A percentile compares a stretch with the other conserved stretches of the same genome.
These are phyloP conservation scores for Lysandra coridon DNA, from an alignment of 2,888 invertebrate genomes.

Conservation along the genomic window DNA sequence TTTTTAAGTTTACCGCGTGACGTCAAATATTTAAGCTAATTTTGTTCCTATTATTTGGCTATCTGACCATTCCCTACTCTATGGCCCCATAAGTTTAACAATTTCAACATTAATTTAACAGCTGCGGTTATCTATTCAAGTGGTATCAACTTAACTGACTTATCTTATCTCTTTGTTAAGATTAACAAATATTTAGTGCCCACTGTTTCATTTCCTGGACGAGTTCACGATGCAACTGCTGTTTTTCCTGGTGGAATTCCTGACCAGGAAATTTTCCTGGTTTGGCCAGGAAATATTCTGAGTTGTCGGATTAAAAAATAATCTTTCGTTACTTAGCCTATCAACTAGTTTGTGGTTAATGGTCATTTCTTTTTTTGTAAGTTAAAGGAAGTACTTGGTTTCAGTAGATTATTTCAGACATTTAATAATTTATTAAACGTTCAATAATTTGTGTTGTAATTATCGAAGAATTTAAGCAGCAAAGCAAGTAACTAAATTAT, in stretches of 20 bases:
- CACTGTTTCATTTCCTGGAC: conserved; percentile 31
- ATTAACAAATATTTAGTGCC: conserved; percentile 42
- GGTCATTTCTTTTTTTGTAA: no score
- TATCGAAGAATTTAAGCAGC: background rate
- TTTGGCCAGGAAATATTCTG: background rate
- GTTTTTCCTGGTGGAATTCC: background rate
- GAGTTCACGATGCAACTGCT: background rate
- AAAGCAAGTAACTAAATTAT: background rate
- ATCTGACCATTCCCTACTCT: background rate
- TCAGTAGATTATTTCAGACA: no score
- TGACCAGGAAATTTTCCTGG: background rate
- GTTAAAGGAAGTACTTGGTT: no score
- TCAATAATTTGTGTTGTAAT: no score
- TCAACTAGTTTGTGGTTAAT: no score
- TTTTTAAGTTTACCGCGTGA: no score
- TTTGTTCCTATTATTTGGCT: no score
- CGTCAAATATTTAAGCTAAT: no score
- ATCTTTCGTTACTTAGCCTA: no score
- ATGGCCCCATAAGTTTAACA: background rate
- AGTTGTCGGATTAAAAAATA: no score
- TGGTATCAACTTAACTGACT: conserved; percentile 26
- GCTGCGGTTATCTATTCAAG: conserved; percentile 28
- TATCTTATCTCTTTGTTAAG: conserved; percentile 42
- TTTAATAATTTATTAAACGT: no score
- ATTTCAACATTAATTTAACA: conserved; percentile 21